Evolutionary conservation across 2,888 invertebrate genomes (phyloP).

Genomic region (Frankliniella intonsa): DNA sequence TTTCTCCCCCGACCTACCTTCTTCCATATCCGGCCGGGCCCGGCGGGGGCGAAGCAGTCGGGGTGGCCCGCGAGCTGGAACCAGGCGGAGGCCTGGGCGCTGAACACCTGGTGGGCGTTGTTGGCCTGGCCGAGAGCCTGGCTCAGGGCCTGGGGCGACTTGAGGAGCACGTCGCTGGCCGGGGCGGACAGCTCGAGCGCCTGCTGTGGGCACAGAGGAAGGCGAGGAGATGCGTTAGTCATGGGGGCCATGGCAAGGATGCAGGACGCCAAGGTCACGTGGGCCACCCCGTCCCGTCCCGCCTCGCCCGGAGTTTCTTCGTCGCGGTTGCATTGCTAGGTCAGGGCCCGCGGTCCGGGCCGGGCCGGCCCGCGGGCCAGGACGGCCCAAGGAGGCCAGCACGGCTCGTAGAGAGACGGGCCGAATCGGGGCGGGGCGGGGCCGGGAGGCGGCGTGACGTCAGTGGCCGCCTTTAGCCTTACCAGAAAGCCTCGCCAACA

Average conservation of each 20-base stretch:
- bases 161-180: conserved; percentile 76
- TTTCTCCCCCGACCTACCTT: conserved; percentile 73
- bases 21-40: conserved; percentile 92
- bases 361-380: too few species aligned
- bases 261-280: conserved; percentile 48
- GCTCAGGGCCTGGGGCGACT: conserved; percentile 38
- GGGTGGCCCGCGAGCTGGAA: conserved; percentile 91
- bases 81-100: conserved; percentile 53
- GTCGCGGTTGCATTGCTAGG: too few species aligned
- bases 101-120: conserved; percentile 38
- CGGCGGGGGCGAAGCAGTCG: conserved; percentile 87
- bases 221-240: conserved; percentile 40
- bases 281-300: conserved; percentile 40
- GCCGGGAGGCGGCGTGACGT: too few species aligned
- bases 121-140: conserved; percentile 38
- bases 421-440: too few species aligned
- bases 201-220: conserved; percentile 58
- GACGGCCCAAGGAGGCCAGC: too few species aligned
- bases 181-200: conserved; percentile 87
- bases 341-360: too few species aligned
- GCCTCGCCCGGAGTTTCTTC: too few species aligned
- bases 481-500: too few species aligned
- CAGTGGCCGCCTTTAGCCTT: too few species aligned
- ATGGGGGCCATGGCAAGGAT: conserved; percentile 51
- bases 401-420: too few species aligned